Evolutionary conservation across 2,888 invertebrate species (phyloP), one percentile per base, ranked within the genome.

Genomic region (Drosophila rubida): DNA sequence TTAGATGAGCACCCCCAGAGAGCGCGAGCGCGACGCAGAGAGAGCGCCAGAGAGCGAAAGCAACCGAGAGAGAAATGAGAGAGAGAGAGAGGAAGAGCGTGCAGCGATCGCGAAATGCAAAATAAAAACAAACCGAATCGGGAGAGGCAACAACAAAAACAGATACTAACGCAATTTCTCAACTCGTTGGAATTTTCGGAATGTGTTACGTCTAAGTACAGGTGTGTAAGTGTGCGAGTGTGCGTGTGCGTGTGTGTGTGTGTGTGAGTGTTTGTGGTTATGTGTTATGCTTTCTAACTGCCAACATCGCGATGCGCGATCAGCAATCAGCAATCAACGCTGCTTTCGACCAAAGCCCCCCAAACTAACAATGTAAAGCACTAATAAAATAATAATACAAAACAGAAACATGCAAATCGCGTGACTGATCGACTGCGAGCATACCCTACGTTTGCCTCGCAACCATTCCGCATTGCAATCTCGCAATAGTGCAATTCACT

Each of bases 231-330:
- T 49, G 44, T 25, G 5, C 14, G 27, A 53, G 25, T 51, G 30
- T 46, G 30, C 14, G n/a, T 48, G 14, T 32, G 11, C 37, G n/a
- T 58, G n/a, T 48, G 9, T 35, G 32, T 35, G 41, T 49, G 35
- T 46, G 46, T 55, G 39, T 50, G 16, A 42, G 13, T 27, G 11
- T 46, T 22, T 48, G 14, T 53, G 48, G 32, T 65, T 61, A 35
- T 70, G 79, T 77, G 85, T 70, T 71, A 84, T 85, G 82, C 82
- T 81, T 81, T 81, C 85, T 82, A 81, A 81, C 77, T 69, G 80
- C 68, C 37, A 78, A 51, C 67, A 80, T 58, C 78, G 81, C 80
- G 65, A 69, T 70, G 46, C 50, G 45, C 61, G 58, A 50, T 66
- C 50, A 55, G 35, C 67, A 41, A 63, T 60, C 65, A 55, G 41